Conservation (phyloP, 2,888 invertebrate species). For the Podabrus alpinus region DNA sequence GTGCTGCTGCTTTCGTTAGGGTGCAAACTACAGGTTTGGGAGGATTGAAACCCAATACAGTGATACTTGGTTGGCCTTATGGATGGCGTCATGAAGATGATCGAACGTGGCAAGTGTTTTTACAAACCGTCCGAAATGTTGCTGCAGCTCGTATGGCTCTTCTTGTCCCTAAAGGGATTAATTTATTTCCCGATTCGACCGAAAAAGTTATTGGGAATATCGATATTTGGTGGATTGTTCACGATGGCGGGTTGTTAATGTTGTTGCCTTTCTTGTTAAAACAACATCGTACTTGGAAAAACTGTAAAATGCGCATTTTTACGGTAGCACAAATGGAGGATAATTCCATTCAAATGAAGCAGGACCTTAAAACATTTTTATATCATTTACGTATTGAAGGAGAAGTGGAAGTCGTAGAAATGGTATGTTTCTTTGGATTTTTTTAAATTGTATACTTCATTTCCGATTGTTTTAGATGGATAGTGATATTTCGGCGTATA, state of each 20-base stretch:
- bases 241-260: slow-evolving; percentile 98
- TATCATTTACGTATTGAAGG: slow-evolving; percentile 97
- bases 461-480: slow-evolving; percentile 74
- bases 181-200: slow-evolving; percentile 92
- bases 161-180: slow-evolving; percentile 95
- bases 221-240: slow-evolving; percentile 99
- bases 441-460: neutral
- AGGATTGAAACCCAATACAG: slow-evolving; percentile 97
- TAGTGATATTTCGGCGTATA: slow-evolving; percentile 97
- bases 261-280: slow-evolving; percentile 91
- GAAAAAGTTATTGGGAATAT: slow-evolving; percentile 95
- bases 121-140: slow-evolving; percentile 83
- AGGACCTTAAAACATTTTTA: slow-evolving; percentile 95
- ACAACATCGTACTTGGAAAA: slow-evolving; percentile 97
- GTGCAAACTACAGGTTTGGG: slow-evolving; percentile 97
- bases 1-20: slow-evolving; percentile 55
- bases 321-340: slow-evolving; percentile 99
- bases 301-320: slow-evolving; percentile 97
- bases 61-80: slow-evolving; percentile 97
- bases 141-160: slow-evolving; percentile 92
- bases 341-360: slow-evolving; percentile 99
- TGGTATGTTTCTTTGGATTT: slow-evolving; percentile 69
- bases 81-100: slow-evolving; percentile 91
- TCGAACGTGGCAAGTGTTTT: slow-evolving; percentile 83
- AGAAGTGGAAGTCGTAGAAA: slow-evolving; percentile 98